A percentile compares a stretch with the other conserved stretches of the same genome.
These are phyloP conservation scores for Caenorhabditis angaria DNA, from an alignment of 2,888 invertebrate species.

Conservation along the genomic window DNA sequence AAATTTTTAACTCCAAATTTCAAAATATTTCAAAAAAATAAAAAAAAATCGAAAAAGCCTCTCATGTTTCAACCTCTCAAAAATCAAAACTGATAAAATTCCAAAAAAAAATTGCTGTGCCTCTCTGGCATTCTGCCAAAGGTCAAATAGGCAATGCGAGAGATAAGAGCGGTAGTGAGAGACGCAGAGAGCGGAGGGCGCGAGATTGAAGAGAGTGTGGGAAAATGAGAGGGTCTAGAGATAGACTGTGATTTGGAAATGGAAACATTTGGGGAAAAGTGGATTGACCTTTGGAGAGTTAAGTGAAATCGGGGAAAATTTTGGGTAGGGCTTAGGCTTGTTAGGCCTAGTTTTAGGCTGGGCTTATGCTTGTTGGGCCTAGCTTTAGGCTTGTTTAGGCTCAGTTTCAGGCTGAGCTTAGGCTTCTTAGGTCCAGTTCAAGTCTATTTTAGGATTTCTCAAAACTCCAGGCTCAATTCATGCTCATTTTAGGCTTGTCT, in stretches of 20 bases:
- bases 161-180: no score
- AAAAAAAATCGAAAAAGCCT: no score
- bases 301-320: no score
- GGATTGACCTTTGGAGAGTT: not conserved
- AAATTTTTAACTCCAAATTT: no score
- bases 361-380: not conserved
- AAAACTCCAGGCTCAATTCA: not conserved
- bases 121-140: not conserved
- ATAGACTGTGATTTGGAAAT: not conserved
- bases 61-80: no score
- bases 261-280: not conserved
- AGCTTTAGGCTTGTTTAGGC: not conserved
- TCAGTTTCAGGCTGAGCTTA: not conserved
- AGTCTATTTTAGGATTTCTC: not conserved
- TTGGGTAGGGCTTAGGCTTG: no score
- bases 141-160: conserved; percentile 8
- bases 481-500: not conserved
- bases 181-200: conserved; percentile 12
- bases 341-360: not conserved
- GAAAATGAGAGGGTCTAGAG: conserved; percentile 7
- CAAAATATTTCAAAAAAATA: no score
- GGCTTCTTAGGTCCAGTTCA: not conserved
- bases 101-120: no score
- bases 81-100: no score
- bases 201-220: conserved; percentile 7